Conservation (phyloP, 2,113 vertebrate genomes). For the Oncorhynchus nerka region DNA sequence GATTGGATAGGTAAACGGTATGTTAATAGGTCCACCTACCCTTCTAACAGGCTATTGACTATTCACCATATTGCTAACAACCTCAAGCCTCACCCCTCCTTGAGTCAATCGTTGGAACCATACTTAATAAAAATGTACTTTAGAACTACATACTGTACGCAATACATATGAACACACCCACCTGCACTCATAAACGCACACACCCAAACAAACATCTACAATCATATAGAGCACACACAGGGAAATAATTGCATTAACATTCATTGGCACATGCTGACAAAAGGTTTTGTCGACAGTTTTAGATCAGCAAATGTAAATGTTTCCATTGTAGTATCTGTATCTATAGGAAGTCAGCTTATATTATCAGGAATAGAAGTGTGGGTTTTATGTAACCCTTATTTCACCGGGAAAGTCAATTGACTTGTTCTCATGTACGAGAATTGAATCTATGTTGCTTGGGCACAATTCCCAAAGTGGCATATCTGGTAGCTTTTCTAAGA, state of each 20-base stretch:
- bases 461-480: no score
- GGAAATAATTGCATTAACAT: neutral
- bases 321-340: neutral
- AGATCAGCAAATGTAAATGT: conserved; percentile 17
- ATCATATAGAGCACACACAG: conserved; percentile 7
- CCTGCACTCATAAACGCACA: neutral
- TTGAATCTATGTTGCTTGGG: no score
- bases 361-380: neutral
- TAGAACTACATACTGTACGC: neutral
- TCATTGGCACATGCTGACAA: neutral
- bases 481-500: no score
- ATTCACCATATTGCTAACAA: no score
- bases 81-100: no score
- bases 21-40: no score
- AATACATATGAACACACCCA: neutral
- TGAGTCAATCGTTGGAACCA: no score
- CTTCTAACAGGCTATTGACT: no score
- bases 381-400: neutral
- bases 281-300: conserved; percentile 8
- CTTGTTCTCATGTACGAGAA: no score
- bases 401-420: neutral
- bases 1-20: no score
- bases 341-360: neutral
- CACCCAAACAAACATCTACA: neutral
- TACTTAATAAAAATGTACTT: neutral